These are phyloP conservation scores for Nibea albiflora DNA, from an alignment of 2,113 vertebrate genomes.

Conservation along the genomic window DNA sequence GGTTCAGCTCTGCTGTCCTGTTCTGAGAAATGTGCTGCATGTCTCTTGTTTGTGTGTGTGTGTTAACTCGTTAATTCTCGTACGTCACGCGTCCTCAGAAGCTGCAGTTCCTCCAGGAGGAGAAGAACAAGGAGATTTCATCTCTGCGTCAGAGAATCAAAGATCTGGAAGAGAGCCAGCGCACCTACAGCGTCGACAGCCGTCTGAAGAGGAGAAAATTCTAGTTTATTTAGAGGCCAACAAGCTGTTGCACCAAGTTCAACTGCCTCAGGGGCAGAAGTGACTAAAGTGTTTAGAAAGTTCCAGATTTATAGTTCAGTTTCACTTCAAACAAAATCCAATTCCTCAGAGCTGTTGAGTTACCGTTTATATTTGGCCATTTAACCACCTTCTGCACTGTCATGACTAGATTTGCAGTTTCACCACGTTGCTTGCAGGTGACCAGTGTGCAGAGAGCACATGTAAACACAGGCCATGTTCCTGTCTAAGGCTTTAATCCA, in stretches of 20 bases:
- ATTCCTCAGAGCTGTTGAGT: neutral
- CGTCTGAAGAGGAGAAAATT: constrained; percentile 62
- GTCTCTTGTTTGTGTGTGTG: constrained; percentile 6
- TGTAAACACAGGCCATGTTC: constrained; percentile 14
- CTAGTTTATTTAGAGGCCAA: constrained; percentile 15
- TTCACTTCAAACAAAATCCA: neutral
- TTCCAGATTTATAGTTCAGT: neutral
- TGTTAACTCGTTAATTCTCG: neutral
- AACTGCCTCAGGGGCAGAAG: no score
- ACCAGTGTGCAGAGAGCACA: constrained; percentile 33
- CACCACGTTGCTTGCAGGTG: constrained; percentile 17
- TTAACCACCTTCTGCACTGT: neutral
- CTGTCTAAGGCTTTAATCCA: constrained; percentile 68
- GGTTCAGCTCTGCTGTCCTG: neutral
- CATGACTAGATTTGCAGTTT: neutral
- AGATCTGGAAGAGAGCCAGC: constrained; percentile 72
- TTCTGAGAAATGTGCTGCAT: constrained; percentile 5
- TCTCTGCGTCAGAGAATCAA: constrained; percentile 73
- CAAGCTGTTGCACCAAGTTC: neutral
- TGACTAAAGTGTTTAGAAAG: neutral
- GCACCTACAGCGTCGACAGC: neutral
- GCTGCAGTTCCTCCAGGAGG: constrained; percentile 76
- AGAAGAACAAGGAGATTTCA: constrained; percentile 73
- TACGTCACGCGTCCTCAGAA: constrained; percentile 61
- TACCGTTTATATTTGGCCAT: neutral